A percentile compares a stretch with the other conserved stretches of the same genome.
Evolutionary conservation across 2,888 invertebrate species (phyloP).

Genomic region (Eupithecia subfuscata): DNA sequence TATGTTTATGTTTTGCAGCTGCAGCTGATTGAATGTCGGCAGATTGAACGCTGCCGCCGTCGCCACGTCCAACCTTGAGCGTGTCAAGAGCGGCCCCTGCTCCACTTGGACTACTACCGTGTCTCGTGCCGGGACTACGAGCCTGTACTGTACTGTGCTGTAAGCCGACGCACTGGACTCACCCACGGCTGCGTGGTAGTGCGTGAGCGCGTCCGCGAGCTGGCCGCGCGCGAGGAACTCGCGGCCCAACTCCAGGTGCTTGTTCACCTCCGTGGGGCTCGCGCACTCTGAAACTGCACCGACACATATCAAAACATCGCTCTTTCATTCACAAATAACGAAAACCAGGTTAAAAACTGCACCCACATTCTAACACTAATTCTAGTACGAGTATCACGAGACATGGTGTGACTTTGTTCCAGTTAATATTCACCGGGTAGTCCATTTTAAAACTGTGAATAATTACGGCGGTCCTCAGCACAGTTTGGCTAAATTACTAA

Average conservation of each 20-base stretch:
- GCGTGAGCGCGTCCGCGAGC: constrained; percentile 96
- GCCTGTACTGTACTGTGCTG: too few species aligned
- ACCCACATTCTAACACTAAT: constrained; percentile 87
- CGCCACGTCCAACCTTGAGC: constrained; percentile 33
- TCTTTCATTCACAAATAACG: constrained; percentile 51
- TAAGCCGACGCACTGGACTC: constrained; percentile 59
- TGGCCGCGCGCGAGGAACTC: constrained; percentile 96
- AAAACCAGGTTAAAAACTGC: constrained; percentile 53
- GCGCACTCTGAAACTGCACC: constrained; percentile 88
- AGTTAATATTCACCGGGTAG: constrained; percentile 81
- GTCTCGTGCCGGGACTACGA: neutral
- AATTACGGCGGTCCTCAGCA: constrained; percentile 61
- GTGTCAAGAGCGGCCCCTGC: constrained; percentile 30
- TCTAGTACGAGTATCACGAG: constrained; percentile 87
- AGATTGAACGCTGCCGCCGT: constrained; percentile 12
- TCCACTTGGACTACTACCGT: constrained; percentile 6
- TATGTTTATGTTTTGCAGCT: too few species aligned
- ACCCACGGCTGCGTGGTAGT: constrained; percentile 99
- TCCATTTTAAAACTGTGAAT: constrained; percentile 76
- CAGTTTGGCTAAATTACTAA: constrained; percentile 59
- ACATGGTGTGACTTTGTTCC: constrained; percentile 87
- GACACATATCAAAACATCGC: constrained; percentile 51
- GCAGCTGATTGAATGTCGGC: constrained; percentile 2
- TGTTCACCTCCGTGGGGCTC: constrained; percentile 91
- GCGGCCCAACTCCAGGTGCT: constrained; percentile 96